A percentile compares a stretch with the other conserved stretches of the same genome.
Evolutionary conservation across 2,888 invertebrate species (phyloP).

Genomic region (Trachelus stipa): DNA sequence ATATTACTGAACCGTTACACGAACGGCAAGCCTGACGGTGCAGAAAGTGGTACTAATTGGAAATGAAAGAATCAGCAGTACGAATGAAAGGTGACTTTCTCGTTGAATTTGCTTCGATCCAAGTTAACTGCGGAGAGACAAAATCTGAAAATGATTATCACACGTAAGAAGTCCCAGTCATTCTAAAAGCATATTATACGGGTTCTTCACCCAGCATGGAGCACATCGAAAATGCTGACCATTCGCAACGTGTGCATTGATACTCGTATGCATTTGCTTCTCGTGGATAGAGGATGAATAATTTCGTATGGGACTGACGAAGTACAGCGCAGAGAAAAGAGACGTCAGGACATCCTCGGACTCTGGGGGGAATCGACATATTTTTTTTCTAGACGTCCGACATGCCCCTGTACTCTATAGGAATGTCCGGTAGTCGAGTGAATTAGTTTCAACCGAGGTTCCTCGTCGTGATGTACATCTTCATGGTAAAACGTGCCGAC

Average conservation of each 20-base stretch:
- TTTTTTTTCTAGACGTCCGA: background rate
- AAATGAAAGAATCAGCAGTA: background rate
- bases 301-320: background rate
- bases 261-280: slow-evolving; percentile 5
- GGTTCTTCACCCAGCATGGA: slow-evolving; percentile 44
- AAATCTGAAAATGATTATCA: background rate
- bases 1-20: background rate
- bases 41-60: background rate
- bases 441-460: background rate
- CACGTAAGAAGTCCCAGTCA: background rate
- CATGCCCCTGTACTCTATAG: background rate
- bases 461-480: background rate
- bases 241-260: slow-evolving; percentile 29
- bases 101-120: background rate
- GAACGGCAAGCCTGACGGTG: background rate
- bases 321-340: background rate
- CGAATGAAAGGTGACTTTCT: background rate
- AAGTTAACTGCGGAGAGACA: background rate
- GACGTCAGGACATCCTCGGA: background rate
- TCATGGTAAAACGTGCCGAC: background rate
- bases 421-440: background rate
- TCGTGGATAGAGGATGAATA: background rate
- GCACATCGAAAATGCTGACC: slow-evolving; percentile 39
- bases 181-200: slow-evolving; percentile 15
- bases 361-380: background rate